phyloP scores from a whole-genome alignment of 2,113 vertebrate genomes.

The Megalops atlanticus region DNA sequence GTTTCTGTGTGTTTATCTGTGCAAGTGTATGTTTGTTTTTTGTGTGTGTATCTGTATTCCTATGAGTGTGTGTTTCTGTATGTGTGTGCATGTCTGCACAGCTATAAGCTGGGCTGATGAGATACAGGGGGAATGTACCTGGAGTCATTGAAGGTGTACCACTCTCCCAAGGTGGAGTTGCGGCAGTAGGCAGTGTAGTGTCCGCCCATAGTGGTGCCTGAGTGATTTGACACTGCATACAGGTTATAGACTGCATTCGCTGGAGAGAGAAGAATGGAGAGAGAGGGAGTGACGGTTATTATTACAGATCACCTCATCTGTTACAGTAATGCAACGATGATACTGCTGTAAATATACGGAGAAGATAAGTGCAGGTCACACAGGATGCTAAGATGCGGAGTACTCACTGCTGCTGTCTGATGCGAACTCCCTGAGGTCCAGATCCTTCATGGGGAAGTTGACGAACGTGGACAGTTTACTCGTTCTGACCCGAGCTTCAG shows the following conservation, averaged over 20 bases:
- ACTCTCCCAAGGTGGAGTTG: slow-evolving; percentile 82
- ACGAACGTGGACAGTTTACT: slow-evolving; percentile 93
- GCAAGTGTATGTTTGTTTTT: background rate
- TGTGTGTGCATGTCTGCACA: background rate
- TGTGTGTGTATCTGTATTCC: background rate
- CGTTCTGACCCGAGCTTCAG: slow-evolving; percentile 82
- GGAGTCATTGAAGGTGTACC: slow-evolving; percentile 93
- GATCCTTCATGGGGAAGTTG: slow-evolving; percentile 90
- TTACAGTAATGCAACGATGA: background rate
- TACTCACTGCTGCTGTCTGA: slow-evolving; percentile 84
- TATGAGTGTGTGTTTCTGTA: background rate
- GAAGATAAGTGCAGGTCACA: background rate
- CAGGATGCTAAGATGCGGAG: background rate
- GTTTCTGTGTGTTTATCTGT: background rate
- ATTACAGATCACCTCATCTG: background rate
- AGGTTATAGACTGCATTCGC: slow-evolving; percentile 88
- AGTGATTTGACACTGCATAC: slow-evolving; percentile 94
- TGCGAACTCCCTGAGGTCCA: slow-evolving; percentile 89
- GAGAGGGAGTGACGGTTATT: background rate
- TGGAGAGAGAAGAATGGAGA: slow-evolving; percentile 48
- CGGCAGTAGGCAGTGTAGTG: slow-evolving; percentile 97
- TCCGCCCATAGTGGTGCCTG: slow-evolving; percentile 89
- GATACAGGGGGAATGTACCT: slow-evolving; percentile 69
- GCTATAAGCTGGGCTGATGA: background rate
- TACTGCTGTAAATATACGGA: background rate